Evolutionary conservation across 2,888 invertebrate genomes (phyloP).

Genomic region (Allolobophora icterica): DNA sequence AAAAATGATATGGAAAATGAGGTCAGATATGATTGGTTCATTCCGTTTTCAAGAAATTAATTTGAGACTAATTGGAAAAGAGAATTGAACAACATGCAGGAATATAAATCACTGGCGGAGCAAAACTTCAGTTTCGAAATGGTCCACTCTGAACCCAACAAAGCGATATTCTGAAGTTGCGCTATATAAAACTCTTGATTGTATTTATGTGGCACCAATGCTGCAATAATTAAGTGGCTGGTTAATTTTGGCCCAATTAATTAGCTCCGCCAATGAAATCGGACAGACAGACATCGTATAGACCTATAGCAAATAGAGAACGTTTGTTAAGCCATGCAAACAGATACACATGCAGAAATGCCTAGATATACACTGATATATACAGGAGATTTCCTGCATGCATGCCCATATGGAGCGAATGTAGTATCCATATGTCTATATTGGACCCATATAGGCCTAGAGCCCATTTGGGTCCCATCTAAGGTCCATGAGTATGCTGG

Average conservation of each 20-base stretch:
- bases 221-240: background rate
- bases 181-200: background rate
- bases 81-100: background rate
- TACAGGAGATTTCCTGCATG: too few species aligned
- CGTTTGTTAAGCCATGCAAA: too few species aligned
- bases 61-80: background rate
- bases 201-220: background rate
- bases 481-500: too few species aligned
- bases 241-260: background rate
- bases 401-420: too few species aligned
- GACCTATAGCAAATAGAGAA: background rate
- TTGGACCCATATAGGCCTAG: too few species aligned
- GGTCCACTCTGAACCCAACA: background rate
- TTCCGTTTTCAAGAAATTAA: background rate
- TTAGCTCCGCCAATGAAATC: background rate
- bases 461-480: too few species aligned
- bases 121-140: background rate
- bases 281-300: background rate
- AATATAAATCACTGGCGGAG: background rate
- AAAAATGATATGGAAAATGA: background rate
- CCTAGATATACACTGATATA: too few species aligned
- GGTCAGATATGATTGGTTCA: background rate
- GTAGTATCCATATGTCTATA: too few species aligned
- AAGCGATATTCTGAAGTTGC: background rate
- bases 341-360: too few species aligned